Percentiles rank a stretch among this genome's conserved stretches.
Evolutionary conservation across 2,797 vertebrate genomes (phyloP).

Genomic region (Alcedo quadribrachys): DNA sequence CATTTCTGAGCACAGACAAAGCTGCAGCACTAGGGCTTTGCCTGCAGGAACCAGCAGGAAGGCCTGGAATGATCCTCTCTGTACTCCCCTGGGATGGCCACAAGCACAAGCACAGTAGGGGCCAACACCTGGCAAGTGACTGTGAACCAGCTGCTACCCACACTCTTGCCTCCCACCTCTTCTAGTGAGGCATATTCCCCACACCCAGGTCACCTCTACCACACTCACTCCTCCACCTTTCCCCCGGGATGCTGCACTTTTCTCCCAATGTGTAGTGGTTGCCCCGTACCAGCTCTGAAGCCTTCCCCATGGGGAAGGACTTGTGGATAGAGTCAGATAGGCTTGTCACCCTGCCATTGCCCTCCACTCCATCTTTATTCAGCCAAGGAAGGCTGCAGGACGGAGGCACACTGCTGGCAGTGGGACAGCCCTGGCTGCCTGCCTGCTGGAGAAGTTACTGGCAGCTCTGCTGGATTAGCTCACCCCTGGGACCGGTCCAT

Average conservation of each 20-base stretch:
- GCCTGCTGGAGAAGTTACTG: conserved; percentile 52
- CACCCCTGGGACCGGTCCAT: background rate
- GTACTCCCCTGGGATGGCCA: background rate
- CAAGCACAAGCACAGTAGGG: rapidly evolving
- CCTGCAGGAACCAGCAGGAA: conserved; percentile 10
- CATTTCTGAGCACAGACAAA: conserved; percentile 47
- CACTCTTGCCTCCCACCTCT: background rate
- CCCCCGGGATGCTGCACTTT: background rate
- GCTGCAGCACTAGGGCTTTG: conserved; percentile 10
- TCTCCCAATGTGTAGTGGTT: background rate
- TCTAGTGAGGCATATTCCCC: background rate
- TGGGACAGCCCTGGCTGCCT: conserved; percentile 17
- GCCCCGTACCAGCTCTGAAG: background rate
- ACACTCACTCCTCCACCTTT: background rate
- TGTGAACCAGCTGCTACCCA: conserved; percentile 20
- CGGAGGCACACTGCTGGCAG: conserved; percentile 12
- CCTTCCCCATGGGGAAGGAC: background rate
- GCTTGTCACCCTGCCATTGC: background rate
- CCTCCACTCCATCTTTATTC: background rate
- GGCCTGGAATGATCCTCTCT: background rate
- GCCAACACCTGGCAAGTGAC: background rate
- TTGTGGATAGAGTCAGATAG: background rate
- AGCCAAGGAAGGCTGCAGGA: background rate
- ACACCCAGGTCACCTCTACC: background rate
- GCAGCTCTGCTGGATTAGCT: conserved; percentile 59